Base-by-base conservation (phyloP, 2,888 invertebrate species). In the Steromphala cineraria region DNA sequence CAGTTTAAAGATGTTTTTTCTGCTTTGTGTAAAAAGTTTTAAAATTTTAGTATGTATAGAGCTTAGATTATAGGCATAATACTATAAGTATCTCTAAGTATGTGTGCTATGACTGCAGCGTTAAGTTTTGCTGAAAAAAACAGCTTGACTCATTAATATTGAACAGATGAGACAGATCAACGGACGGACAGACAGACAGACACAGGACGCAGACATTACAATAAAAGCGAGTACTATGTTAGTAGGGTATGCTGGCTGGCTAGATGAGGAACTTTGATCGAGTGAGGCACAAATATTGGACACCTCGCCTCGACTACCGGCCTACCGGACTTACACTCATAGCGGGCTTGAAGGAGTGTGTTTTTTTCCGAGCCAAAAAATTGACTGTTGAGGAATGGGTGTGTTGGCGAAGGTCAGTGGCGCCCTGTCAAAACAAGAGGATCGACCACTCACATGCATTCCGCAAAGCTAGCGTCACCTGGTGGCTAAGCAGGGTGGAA, bases 291-390 rank as follows among this genome's bases (percentile, higher is more conserved):
- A 46, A 10, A 46, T 46, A 46, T 8, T 46, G 10, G 46, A 13
- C 46, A 46, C 46, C 46, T 46, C 46, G 46, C 46, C 19, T 71
- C 62, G 17, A 40, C 36, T 36, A 19, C 24, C n/a, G 31, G 36
- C 2, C n/a, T 2, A 5, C 17, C n/a, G 19, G 55, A 91, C 91
- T 91, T 91, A 91, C 91, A 89, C 87, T 88, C 82, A 91, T 84
- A 83, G 87, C 87, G 75, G 88, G 83, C 87, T 89, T 90, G 85
- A 88, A 86, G 86, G 90, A 89, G 87, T 89, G 89, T 86, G 90
- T 91, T 87, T 91, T 90, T 91, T 92, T 92, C 88, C 92, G 89
- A 86, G 87, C 87, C 81, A 91, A 56, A 55, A 88, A 82, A 90
- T 87, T 79, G 91, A 91, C 62, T 71, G 90, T 89, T 77, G 88